phyloP scores from a whole-genome alignment of 2,888 invertebrate species.

The Temnothorax ravouxi region DNA sequence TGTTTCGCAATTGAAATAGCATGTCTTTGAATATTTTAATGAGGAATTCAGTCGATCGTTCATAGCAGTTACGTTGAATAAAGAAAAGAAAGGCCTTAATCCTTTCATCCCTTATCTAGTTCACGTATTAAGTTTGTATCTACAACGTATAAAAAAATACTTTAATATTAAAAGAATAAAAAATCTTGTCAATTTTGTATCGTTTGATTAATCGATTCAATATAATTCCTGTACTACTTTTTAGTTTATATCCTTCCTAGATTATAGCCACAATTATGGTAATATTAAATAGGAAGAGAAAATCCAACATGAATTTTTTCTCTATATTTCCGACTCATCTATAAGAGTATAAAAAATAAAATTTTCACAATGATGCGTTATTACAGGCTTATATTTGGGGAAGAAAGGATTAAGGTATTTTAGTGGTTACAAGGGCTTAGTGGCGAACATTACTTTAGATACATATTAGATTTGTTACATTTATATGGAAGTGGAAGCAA shows the following conservation, averaged over 20 bases:
- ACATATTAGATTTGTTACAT: constrained; percentile 71
- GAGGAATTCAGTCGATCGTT: background rate
- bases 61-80: background rate
- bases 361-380: background rate
- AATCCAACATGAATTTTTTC: background rate
- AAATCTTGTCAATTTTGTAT: background rate
- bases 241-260: background rate
- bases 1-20: background rate
- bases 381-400: background rate
- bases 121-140: constrained; percentile 3
- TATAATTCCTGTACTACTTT: background rate
- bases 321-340: background rate
- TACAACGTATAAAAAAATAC: background rate
- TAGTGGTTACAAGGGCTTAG: background rate
- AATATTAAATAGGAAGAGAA: constrained; percentile 1
- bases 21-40: background rate
- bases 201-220: background rate
- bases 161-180: constrained; percentile 24
- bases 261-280: background rate
- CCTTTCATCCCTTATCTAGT: background rate
- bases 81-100: constrained; percentile 14
- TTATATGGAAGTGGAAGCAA: constrained; percentile 61
- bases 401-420: constrained; percentile 29
- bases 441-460: constrained; percentile 29
- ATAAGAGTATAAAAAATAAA: background rate